phyloP scores from a whole-genome alignment of 2,797 vertebrate genomes.

The Crocidura indochinensis region DNA sequence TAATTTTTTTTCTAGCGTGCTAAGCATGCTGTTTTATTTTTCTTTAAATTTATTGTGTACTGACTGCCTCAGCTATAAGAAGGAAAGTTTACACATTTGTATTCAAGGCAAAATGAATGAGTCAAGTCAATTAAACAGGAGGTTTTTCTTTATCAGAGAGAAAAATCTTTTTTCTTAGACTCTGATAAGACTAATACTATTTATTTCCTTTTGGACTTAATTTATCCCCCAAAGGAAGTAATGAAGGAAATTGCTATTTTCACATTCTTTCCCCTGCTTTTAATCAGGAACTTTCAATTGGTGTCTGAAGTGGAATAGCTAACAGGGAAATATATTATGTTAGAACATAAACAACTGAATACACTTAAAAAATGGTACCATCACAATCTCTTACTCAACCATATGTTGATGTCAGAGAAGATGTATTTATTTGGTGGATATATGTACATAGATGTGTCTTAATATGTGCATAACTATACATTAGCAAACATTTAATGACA shows the following conservation, averaged over 20 bases:
- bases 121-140: background rate
- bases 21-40: background rate
- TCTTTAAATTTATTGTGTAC: background rate
- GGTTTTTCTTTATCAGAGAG: constrained; percentile 13
- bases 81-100: background rate
- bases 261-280: background rate
- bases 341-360: constrained; percentile 49
- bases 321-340: background rate
- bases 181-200: background rate
- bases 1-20: constrained; percentile 16
- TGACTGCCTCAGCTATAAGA: background rate
- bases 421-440: background rate
- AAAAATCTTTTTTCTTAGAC: background rate
- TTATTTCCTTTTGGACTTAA: constrained; percentile 2
- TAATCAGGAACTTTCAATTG: constrained; percentile 50
- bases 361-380: background rate
- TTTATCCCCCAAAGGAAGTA: background rate
- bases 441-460: background rate
- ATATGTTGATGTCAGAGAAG: background rate
- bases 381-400: background rate
- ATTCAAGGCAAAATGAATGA: constrained; percentile 33
- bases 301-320: background rate
- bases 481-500: constrained; percentile 43
- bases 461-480: background rate
- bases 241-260: constrained; percentile 57